These are phyloP conservation scores for Lucifuga dentata DNA, from an alignment of 2,113 vertebrate genomes.

Conservation along the genomic window DNA sequence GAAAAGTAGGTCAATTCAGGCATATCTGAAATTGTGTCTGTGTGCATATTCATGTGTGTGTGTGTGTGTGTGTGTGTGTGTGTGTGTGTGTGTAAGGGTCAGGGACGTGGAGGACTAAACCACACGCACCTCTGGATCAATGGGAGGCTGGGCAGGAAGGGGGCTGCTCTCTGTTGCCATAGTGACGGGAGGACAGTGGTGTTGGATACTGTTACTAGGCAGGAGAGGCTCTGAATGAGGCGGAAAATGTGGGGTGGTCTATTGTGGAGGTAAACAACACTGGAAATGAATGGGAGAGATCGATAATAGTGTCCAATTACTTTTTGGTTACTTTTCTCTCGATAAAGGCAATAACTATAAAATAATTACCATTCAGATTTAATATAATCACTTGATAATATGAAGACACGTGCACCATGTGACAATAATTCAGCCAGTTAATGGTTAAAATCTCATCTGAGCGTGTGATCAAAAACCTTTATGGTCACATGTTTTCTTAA, in stretches of 20 bases:
- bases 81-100: constrained; percentile 56
- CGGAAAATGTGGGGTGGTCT: constrained; percentile 39
- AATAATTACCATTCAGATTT: not conserved
- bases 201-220: constrained; percentile 79
- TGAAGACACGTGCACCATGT: not conserved
- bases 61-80: constrained; percentile 41
- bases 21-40: constrained; percentile 36
- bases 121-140: constrained; percentile 56
- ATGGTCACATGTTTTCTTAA: not conserved
- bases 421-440: not conserved
- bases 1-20: not conserved
- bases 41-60: no score
- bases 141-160: constrained; percentile 55
- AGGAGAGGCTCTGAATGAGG: constrained; percentile 65
- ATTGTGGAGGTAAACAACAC: constrained; percentile 56
- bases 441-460: not conserved
- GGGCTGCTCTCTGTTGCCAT: constrained; percentile 81
- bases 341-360: not conserved
- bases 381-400: not conserved
- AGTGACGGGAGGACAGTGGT: constrained; percentile 81
- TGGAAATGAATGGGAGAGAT: not conserved
- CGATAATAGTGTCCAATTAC: not conserved
- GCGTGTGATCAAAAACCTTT: not conserved
- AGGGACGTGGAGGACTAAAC: constrained; percentile 46
- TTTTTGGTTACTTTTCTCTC: constrained; percentile 8